A percentile compares a stretch with the other conserved stretches of the same genome.
These are phyloP conservation scores for Mobula hypostoma DNA, from an alignment of 2,113 vertebrate species.

Conservation along the genomic window DNA sequence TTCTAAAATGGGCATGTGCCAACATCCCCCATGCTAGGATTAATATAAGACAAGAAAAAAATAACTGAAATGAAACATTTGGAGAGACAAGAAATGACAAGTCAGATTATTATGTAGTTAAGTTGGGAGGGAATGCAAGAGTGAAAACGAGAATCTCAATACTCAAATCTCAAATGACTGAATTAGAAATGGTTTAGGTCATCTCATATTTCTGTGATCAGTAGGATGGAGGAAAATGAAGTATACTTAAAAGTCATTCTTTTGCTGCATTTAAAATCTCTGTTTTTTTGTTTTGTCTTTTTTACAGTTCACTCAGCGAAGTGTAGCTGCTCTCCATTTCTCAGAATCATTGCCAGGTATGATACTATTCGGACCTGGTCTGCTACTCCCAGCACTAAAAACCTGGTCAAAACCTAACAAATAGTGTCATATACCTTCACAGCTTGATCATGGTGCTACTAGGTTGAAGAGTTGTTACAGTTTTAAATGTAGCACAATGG, in stretches of 20 bases:
- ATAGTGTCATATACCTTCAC: not conserved
- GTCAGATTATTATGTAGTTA: not conserved
- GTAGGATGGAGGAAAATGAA: not conserved
- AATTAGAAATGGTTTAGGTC: not conserved
- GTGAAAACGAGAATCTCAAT: not conserved
- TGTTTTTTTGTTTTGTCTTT: not conserved
- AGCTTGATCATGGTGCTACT: not conserved
- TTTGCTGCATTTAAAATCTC: not conserved
- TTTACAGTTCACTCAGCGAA: not conserved
- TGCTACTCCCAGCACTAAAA: not conserved
- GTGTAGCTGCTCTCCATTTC: not conserved
- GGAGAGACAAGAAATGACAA: not conserved
- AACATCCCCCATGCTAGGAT: not conserved
- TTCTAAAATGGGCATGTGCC: not conserved
- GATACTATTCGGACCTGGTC: not conserved
- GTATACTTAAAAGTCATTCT: not conserved
- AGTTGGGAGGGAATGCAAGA: not conserved
- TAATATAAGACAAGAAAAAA: not conserved
- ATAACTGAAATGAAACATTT: not conserved
- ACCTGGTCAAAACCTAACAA: not conserved
- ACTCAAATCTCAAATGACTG: not conserved
- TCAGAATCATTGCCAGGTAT: not conserved
- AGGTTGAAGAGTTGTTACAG: not conserved
- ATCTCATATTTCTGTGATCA: not conserved
- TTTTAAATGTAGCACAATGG: not conserved